A percentile compares a stretch with the other conserved stretches of the same genome.
Evolutionary conservation across 2,888 invertebrate species (phyloP).

Genomic region (Phortica okadai): DNA sequence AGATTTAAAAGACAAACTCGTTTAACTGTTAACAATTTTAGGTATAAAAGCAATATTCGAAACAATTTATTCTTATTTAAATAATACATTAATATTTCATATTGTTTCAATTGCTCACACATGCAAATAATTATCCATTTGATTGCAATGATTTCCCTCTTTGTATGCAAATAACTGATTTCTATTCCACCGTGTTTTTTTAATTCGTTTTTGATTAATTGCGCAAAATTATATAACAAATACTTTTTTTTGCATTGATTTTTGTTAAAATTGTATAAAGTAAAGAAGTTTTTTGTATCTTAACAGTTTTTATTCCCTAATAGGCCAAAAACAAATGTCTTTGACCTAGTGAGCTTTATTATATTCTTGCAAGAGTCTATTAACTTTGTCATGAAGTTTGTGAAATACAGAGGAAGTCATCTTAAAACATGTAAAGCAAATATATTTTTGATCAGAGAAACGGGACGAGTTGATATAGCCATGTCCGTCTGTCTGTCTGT

Average conservation of each 20-base stretch:
- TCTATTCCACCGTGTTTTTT: neutral
- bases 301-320: neutral
- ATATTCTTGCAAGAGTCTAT: neutral
- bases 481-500: no score
- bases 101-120: constrained; percentile 21
- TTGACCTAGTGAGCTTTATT: neutral
- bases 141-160: neutral
- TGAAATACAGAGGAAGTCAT: no score
- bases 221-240: neutral
- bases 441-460: no score
- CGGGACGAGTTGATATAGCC: no score
- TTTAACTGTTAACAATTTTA: neutral
- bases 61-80: neutral
- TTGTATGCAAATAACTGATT: neutral
- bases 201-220: neutral
- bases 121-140: neutral
- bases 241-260: neutral
- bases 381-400: no score
- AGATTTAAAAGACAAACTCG: neutral
- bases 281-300: neutral
- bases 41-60: no score
- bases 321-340: neutral
- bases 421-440: no score
- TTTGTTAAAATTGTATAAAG: neutral
- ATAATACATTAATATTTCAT: neutral